Evolutionary conservation across 2,888 invertebrate species (phyloP).

Genomic region (Emesis castigata): DNA sequence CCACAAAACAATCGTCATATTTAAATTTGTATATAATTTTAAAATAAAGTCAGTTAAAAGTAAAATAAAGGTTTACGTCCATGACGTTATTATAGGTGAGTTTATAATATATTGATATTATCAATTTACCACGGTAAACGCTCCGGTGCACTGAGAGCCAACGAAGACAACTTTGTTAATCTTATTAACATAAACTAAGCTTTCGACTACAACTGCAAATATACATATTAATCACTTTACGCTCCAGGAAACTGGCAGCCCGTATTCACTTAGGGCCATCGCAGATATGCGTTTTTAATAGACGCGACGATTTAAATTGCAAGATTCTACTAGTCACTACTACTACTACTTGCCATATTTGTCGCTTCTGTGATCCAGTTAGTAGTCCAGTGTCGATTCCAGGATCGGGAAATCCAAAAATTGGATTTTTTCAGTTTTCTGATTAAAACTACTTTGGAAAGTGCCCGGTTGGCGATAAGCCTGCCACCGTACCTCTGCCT

Average conservation of each 20-base stretch:
- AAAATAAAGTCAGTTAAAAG: neutral
- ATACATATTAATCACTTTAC: constrained; percentile 63
- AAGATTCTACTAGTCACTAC: too few relatives aligned
- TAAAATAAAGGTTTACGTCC: neutral
- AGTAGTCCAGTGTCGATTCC: too few relatives aligned
- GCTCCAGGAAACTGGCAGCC: constrained; percentile 58
- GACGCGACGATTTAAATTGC: neutral
- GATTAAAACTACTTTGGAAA: too few relatives aligned
- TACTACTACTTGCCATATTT: too few relatives aligned
- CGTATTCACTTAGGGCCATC: constrained; percentile 37
- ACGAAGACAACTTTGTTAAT: constrained; percentile 63
- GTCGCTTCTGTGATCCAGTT: too few relatives aligned
- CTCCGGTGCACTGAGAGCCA: constrained; percentile 57
- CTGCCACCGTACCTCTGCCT: too few relatives aligned
- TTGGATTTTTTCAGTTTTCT: too few relatives aligned
- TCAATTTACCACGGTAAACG: constrained; percentile 63
- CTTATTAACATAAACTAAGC: constrained; percentile 66
- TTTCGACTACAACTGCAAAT: constrained; percentile 49
- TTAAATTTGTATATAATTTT: neutral
- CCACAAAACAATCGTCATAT: neutral
- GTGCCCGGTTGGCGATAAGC: too few relatives aligned
- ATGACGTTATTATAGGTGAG: neutral
- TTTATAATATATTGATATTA: constrained; percentile 51
- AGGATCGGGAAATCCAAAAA: too few relatives aligned
- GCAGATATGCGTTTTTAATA: neutral